phyloP scores from a whole-genome alignment of 2,113 vertebrate species.

The Setophaga coronata region DNA sequence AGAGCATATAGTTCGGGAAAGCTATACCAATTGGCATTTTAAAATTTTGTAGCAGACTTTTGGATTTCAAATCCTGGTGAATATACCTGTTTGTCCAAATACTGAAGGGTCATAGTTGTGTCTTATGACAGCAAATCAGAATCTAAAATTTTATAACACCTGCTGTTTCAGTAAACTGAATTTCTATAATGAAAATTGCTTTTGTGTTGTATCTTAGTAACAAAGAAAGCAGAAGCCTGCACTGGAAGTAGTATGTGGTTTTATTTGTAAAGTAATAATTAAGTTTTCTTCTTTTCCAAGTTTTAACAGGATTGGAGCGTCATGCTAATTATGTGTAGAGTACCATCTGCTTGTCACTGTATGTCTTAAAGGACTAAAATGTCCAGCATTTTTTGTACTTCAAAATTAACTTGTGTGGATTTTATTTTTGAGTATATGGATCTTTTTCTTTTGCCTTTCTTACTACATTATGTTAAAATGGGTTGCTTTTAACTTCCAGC shows the following conservation, averaged over 20 bases:
- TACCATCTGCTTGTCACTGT: not conserved
- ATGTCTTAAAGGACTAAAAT: not conserved
- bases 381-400: not conserved
- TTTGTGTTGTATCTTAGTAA: not conserved
- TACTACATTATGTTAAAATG: not conserved
- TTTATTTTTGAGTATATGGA: not conserved
- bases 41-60: not conserved
- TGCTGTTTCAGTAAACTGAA: not conserved
- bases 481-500: conserved; percentile 70
- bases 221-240: not conserved
- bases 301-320: not conserved
- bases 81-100: not conserved
- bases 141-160: not conserved
- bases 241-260: not conserved
- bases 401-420: not conserved
- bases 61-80: not conserved
- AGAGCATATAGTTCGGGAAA: not conserved
- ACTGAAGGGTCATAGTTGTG: not conserved
- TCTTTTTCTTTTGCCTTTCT: not conserved
- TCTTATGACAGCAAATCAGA: not conserved
- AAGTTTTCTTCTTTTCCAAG: not conserved
- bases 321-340: not conserved
- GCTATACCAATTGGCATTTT: not conserved
- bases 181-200: not conserved
- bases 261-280: not conserved